Evolutionary conservation across 1,140 invertebrate genomes (phyloP), one percentile per base, ranked within the genome.

Genomic region (Drosophila neocordata): DNA sequence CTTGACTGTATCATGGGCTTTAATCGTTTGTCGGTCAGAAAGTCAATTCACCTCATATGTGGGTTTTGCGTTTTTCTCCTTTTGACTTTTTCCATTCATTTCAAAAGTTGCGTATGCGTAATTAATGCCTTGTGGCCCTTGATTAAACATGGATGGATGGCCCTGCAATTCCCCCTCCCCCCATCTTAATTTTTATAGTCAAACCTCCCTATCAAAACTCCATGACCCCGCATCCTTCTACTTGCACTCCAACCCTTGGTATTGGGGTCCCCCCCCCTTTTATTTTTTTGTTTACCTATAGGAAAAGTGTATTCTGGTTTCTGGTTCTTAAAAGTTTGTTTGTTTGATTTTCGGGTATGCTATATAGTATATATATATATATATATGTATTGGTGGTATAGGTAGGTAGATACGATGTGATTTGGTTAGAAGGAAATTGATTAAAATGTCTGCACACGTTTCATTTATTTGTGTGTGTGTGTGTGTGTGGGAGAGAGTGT

Each of bases 71-170:
- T 61, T 59, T 68, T 71, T 53, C 56, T 59, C 48, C 37, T 52
- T 53, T 58, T 65, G 52, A 52, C 52, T 64, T 48, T 61, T 69
- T 70, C 41, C 41, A 48, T 48, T 48, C 41, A 48, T 48, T 48
- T 48, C 41, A 67, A 64, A 78, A 55, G 75, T 62, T 75, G 75
- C 67, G 79, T 83, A 83, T 83, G 61, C 79, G 79, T 82, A 83
- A 83, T 83, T 83, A 83, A 78, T 78, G 79, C 74, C 71, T 61
- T 65, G 58, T 61, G 73, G 79, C 63, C 74, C 52, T 69, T 59
- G 77, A 81, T 81, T 48, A 79, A 80, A 80, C 77, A 63, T 62
- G 77, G 48, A 38, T 13, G n/a, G 5, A 41, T 20, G 11, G 27
- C 20, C 20, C 41, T 48, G 41, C 41, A 24, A n/a, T 38, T 11